Conservation (phyloP, 2,888 invertebrate species). For the Oeneis ivallda region DNA sequence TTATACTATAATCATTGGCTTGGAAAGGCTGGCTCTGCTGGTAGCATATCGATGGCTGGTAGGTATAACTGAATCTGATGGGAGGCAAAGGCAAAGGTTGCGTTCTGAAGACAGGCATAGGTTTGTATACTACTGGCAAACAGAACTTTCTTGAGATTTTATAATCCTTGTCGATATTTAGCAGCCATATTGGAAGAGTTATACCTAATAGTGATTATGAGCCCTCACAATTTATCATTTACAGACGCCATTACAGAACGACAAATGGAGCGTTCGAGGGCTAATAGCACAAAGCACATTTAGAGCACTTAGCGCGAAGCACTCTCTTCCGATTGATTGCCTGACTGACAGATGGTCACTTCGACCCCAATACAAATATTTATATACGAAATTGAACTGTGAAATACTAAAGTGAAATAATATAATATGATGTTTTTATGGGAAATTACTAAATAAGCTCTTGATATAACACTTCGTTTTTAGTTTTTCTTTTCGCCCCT, state of each 20-base stretch:
- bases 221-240: conserved; percentile 22
- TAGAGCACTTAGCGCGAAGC: conserved; percentile 54
- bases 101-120: too few species aligned
- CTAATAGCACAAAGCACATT: conserved; percentile 57
- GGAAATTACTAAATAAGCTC: conserved; percentile 28
- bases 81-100: too few species aligned
- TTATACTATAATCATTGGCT: too few species aligned
- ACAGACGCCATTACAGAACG: conserved; percentile 46
- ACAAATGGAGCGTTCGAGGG: conserved; percentile 57
- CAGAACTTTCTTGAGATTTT: too few species aligned
- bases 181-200: not conserved
- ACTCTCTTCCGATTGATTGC: conserved; percentile 57
- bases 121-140: too few species aligned
- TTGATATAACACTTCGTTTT: conserved; percentile 9
- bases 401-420: too few species aligned
- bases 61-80: too few species aligned
- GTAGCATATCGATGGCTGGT: too few species aligned
- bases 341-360: conserved; percentile 42
- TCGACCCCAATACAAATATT: conserved; percentile 32
- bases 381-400: conserved; percentile 12
- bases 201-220: not conserved
- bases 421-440: conserved; percentile 25
- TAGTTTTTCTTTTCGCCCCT: not conserved
- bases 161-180: not conserved
- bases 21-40: too few species aligned